Percentiles rank a stretch among this genome's conserved stretches.
These are phyloP conservation scores for Penaeus indicus DNA, from an alignment of 1,140 invertebrate species.

Conservation along the genomic window DNA sequence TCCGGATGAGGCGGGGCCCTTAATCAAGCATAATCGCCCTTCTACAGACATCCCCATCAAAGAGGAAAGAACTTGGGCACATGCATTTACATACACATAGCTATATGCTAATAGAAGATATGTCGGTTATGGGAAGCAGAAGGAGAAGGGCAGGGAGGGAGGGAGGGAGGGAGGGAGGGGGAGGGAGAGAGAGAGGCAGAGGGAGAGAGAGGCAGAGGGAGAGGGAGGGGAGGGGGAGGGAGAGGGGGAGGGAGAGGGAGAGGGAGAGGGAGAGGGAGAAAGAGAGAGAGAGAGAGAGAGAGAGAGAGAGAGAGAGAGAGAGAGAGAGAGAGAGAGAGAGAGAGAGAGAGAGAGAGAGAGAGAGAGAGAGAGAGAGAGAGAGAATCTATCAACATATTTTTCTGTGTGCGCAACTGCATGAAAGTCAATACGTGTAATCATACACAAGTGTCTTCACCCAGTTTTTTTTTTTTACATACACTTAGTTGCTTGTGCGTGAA, in stretches of 20 bases:
- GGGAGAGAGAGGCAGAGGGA: not conserved
- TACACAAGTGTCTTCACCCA: too few relatives aligned
- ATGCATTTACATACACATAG: not conserved
- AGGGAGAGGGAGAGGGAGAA: not conserved
- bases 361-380: not conserved
- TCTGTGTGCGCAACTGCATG: too few relatives aligned
- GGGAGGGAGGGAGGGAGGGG: not conserved
- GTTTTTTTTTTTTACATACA: too few relatives aligned
- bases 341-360: not conserved
- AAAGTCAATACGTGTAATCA: too few relatives aligned
- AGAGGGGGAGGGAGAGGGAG: not conserved
- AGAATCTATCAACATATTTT: too few relatives aligned
- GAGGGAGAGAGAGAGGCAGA: not conserved
- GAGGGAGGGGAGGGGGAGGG: not conserved
- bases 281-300: slow-evolving; percentile 1
- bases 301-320: not conserved
- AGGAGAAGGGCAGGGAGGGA: not conserved
- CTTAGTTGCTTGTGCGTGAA: too few relatives aligned
- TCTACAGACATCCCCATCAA: not conserved
- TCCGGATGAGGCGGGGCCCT: too few relatives aligned
- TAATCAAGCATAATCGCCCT: not conserved
- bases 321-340: not conserved
- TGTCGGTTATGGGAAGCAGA: not conserved
- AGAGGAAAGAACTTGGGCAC: not conserved
- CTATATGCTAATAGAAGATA: not conserved